Base-by-base conservation (phyloP, 2,797 vertebrate species). In the Enteromius anoplus region DNA sequence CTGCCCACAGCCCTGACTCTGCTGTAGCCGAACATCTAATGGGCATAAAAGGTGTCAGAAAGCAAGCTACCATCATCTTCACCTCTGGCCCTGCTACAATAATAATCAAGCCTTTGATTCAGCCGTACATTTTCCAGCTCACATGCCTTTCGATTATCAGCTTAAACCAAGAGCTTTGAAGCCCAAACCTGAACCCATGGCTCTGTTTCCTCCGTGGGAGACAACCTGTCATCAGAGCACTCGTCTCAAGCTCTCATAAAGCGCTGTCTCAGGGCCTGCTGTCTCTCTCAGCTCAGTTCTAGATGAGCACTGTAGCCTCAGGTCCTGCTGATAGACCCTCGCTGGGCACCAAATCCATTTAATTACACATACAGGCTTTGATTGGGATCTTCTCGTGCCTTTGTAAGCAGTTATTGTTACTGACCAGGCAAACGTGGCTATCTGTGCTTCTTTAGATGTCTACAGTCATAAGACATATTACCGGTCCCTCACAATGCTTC, bases 401-500 rank as follows among this genome's bases (percentile, higher is more conserved):
- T 90, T 88, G 92, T 93, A 92, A 94, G 94, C 94, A 93, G 58
- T 89, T 92, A 94, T 88, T 83, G 88, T 91, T 87, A 94, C 92
- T 91, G 93, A 93, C 89, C 89, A 86, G 82, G 91, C 92, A 93
- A 80, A 91, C 89, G 86, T 88, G 83, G 89, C 86, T 51, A 53
- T 70, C 84, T 82, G 53, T 40, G 75, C 69, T 72, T 83, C 88
- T 89, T 91, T 90, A 90, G 88, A 88, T 88, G 88, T 87, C 80
- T 72, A 79, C 58, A 47, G 23, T 81, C 62, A 82, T 82, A 76
- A 87, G 77, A 89, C 68, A 81, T 78, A 76, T 75, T 85, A 78
- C 47, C 26, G 40, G 76, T 53, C 55, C 53, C 70, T 81, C 45
- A 80, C 84, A 84, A 80, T 78, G 51, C 76, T 72, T 85, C 75